These are phyloP conservation scores for Magallana gigas DNA, from an alignment of 1,140 invertebrate species.

Conservation along the genomic window DNA sequence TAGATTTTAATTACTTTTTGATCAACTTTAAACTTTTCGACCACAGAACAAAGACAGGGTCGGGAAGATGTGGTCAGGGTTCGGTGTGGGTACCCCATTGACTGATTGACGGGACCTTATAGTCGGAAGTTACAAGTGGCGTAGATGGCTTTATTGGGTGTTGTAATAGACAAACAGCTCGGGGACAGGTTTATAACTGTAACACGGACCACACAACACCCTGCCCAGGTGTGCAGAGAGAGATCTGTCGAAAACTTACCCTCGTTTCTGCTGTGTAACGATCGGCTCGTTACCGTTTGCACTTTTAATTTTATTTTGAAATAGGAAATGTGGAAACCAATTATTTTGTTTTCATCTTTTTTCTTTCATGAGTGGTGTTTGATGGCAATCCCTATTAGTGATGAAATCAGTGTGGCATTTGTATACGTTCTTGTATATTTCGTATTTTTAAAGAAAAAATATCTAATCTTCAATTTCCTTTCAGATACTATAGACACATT, in stretches of 20 bases:
- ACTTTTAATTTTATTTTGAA: constrained; percentile 2
- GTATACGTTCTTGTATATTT: too few relatives aligned
- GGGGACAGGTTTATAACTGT: neutral
- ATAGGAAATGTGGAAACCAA: neutral
- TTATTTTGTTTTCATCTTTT: neutral
- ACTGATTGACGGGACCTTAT: neutral
- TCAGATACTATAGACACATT: too few relatives aligned
- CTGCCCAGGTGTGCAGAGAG: neutral
- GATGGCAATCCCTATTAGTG: too few relatives aligned
- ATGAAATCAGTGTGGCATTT: too few relatives aligned
- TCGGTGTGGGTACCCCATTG: neutral
- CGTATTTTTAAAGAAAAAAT: too few relatives aligned
- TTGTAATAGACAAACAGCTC: constrained; percentile 27
- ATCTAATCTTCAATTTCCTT: too few relatives aligned
- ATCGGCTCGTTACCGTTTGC: neutral
- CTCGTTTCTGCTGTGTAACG: constrained; percentile 3
- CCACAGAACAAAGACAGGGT: constrained; percentile 14
- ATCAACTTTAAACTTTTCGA: constrained; percentile 14
- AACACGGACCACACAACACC: constrained; percentile 2
- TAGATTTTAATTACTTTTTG: constrained; percentile 35
- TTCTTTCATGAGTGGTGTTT: neutral
- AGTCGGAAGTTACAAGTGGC: constrained; percentile 24
- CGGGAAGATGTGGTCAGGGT: constrained; percentile 1
- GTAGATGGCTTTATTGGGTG: neutral
- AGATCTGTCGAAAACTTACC: neutral